phyloP scores from a whole-genome alignment of 2,797 vertebrate species.

The Benthosema pterotum region DNA sequence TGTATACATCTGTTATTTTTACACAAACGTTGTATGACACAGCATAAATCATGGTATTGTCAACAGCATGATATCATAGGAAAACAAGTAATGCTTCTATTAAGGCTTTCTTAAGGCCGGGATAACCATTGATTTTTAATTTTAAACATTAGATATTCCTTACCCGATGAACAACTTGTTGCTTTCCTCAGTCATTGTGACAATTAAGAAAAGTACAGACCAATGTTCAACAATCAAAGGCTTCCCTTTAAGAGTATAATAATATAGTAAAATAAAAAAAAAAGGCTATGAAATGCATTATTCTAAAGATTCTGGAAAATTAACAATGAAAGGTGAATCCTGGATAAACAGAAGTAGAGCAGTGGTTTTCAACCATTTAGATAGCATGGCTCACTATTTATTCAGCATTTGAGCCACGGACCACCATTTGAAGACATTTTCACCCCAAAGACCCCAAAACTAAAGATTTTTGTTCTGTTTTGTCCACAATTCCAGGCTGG shows the following conservation, averaged over 20 bases:
- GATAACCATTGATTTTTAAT: constrained; percentile 14
- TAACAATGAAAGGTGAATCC: background rate
- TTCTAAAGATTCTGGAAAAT: constrained; percentile 20
- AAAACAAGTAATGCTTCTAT: constrained; percentile 28
- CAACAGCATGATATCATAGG: constrained; percentile 5
- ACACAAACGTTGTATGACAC: too few relatives aligned
- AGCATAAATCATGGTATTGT: too few relatives aligned
- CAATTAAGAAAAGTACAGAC: constrained; percentile 7
- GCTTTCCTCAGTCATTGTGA: background rate
- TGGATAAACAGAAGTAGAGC: too few relatives aligned
- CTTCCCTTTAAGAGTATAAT: constrained; percentile 30
- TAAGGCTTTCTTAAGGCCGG: constrained; percentile 39
- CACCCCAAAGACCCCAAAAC: too few relatives aligned
- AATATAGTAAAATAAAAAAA: too few relatives aligned
- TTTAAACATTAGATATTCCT: constrained; percentile 9
- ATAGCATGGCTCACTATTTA: too few relatives aligned
- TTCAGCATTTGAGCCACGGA: too few relatives aligned
- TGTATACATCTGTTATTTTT: too few relatives aligned
- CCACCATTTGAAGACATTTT: too few relatives aligned
- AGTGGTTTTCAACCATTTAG: too few relatives aligned
- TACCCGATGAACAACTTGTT: background rate
- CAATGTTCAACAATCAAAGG: constrained; percentile 40
- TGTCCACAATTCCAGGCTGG: too few relatives aligned
- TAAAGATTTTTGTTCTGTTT: too few relatives aligned
- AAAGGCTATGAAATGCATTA: background rate